phyloP scores from a whole-genome alignment of 2,797 vertebrate genomes.

The Sternotherus odoratus region DNA sequence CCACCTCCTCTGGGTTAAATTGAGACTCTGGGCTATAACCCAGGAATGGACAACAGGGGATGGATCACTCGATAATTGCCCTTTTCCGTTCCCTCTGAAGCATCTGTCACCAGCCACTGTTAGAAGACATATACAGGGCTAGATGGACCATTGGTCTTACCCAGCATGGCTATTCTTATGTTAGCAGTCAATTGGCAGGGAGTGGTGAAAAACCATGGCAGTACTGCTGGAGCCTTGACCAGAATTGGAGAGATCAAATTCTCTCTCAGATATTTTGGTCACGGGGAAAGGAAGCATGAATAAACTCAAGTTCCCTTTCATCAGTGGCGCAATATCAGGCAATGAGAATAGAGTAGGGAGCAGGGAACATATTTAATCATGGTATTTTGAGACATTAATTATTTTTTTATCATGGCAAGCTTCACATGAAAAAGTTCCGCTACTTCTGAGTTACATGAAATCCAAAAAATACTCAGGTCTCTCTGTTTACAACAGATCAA shows the following conservation, averaged over 20 bases:
- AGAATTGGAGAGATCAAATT: not conserved
- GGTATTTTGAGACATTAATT: not conserved
- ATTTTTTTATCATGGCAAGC: not conserved
- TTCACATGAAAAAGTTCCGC: not conserved
- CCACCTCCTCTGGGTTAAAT: not conserved
- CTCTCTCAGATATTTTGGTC: not conserved
- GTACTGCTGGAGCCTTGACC: not conserved
- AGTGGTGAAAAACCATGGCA: not conserved
- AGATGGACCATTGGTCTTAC: not conserved
- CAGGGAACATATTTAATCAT: not conserved
- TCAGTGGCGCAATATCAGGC: not conserved
- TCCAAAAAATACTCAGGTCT: not conserved
- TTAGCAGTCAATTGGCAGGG: not conserved
- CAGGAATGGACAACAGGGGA: not conserved
- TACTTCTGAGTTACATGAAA: not conserved
- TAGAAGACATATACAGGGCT: not conserved
- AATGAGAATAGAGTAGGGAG: not conserved
- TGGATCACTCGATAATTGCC: not conserved
- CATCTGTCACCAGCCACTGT: not conserved
- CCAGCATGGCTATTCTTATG: not conserved
- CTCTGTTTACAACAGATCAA: not conserved
- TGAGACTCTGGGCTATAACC: not conserved
- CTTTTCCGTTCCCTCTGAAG: not conserved
- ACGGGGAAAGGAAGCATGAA: not conserved
- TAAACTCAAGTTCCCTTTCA: not conserved